These are phyloP conservation scores for Gavialis gangeticus DNA, from an alignment of 2,113 vertebrate species.

Conservation along the genomic window DNA sequence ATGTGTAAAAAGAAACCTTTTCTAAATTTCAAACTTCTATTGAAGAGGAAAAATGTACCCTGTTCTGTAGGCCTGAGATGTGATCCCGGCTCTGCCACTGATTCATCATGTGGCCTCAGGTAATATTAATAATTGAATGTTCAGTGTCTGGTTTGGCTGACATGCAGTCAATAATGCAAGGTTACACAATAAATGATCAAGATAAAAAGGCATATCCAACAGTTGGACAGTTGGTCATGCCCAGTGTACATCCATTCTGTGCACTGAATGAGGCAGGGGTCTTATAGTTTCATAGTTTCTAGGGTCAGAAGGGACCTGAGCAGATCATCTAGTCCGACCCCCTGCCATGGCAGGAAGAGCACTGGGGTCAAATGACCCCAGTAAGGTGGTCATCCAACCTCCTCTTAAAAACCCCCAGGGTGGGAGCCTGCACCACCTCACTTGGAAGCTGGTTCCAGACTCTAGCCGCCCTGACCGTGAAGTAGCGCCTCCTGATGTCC, in stretches of 20 bases:
- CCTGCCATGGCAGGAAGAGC: too few species aligned
- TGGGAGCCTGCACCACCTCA: too few species aligned
- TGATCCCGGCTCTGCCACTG: not conserved
- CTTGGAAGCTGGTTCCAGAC: too few species aligned
- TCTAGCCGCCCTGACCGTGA: too few species aligned
- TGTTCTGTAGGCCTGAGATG: not conserved
- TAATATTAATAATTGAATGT: not conserved
- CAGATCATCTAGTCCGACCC: too few species aligned
- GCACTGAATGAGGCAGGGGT: not conserved
- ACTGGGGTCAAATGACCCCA: too few species aligned
- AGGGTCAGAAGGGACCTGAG: too few species aligned
- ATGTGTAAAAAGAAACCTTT: not conserved
- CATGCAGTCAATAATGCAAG: not conserved
- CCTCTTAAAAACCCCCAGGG: too few species aligned
- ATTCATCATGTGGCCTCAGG: not conserved
- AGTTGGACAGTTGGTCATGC: not conserved
- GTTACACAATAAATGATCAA: not conserved
- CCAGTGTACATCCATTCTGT: not conserved
- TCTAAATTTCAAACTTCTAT: not conserved
- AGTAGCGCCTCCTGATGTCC: too few species aligned
- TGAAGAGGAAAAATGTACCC: not conserved
- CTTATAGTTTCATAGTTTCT: too few species aligned
- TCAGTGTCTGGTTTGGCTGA: not conserved
- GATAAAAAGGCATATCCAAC: not conserved
- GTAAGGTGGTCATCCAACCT: too few species aligned